Conservation (phyloP, 2,797 vertebrate species). For the Ptychobarbus kaznakovi region DNA sequence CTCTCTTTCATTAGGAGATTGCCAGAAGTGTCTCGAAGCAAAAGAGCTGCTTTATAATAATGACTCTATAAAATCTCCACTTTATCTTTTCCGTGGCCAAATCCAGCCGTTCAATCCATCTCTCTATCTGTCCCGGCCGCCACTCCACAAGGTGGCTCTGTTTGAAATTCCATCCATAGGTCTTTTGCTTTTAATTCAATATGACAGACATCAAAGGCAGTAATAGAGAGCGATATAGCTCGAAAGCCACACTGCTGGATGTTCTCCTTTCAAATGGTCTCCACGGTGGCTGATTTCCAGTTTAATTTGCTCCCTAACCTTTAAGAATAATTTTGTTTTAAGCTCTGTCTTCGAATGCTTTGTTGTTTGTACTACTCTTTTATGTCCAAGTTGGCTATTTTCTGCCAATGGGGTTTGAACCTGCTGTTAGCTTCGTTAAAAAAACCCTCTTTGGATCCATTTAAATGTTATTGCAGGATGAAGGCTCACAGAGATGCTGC, state of each 20-base stretch:
- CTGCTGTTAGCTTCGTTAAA: slow-evolving; percentile 41
- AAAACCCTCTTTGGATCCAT: slow-evolving; percentile 26
- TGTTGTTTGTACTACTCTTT: slow-evolving; percentile 38
- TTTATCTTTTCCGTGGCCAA: slow-evolving; percentile 44
- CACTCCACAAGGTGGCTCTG: slow-evolving; percentile 48
- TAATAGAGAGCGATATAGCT: slow-evolving; percentile 52
- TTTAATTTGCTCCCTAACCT: slow-evolving; percentile 48
- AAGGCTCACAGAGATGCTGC: slow-evolving; percentile 28
- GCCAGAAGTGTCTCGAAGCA: slow-evolving; percentile 17
- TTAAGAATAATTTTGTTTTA: slow-evolving; percentile 52
- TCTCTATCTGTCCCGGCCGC: slow-evolving; percentile 25
- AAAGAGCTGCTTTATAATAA: slow-evolving; percentile 45
- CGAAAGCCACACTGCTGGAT: slow-evolving; percentile 43
- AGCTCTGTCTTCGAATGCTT: slow-evolving; percentile 28
- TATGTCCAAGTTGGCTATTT: slow-evolving; percentile 1
- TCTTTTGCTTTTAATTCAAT: slow-evolving; percentile 51
- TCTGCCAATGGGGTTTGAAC: slow-evolving; percentile 15
- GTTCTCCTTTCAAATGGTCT: slow-evolving; percentile 11
- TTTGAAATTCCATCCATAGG: slow-evolving; percentile 49
- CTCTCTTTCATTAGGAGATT: slow-evolving; percentile 30
- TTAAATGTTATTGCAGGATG: slow-evolving; percentile 48
- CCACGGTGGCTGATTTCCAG: slow-evolving; percentile 46
- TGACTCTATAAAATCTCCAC: slow-evolving; percentile 46
- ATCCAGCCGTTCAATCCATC: slow-evolving; percentile 38
- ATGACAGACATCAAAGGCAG: slow-evolving; percentile 51